These are phyloP conservation scores for Salmo trutta DNA, from an alignment of 2,797 vertebrate genomes.

Conservation along the genomic window DNA sequence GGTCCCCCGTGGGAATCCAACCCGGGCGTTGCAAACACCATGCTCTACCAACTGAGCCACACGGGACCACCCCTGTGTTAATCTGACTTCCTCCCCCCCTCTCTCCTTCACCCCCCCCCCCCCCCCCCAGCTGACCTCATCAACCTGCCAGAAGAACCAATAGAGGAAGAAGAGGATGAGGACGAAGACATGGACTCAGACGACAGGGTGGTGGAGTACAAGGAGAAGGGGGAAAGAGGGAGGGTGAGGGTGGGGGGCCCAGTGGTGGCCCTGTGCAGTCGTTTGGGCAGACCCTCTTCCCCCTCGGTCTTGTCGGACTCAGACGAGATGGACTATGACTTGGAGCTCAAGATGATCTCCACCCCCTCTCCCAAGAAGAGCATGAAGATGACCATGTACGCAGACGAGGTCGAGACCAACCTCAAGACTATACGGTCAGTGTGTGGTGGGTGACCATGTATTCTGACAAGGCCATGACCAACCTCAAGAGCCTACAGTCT, in stretches of 20 bases:
- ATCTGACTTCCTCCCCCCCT: neutral
- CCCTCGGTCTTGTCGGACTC: conserved; percentile 85
- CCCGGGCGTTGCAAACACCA: too few relatives aligned
- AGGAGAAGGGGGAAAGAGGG: conserved; percentile 70
- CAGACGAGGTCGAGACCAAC: conserved; percentile 91
- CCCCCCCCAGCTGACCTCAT: conserved; percentile 83
- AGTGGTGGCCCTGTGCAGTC: conserved; percentile 59
- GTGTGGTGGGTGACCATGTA: conserved; percentile 37
- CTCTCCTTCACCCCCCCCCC: neutral
- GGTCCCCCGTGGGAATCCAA: too few relatives aligned
- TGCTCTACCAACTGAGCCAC: too few relatives aligned
- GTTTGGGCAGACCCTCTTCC: conserved; percentile 69
- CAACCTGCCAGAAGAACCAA: conserved; percentile 94
- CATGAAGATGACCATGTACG: conserved; percentile 99
- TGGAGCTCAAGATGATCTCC: conserved; percentile 98
- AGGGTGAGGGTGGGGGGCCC: conserved; percentile 76
- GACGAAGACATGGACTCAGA: conserved; percentile 97
- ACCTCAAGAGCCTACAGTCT: conserved; percentile 92
- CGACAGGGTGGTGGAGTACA: conserved; percentile 93
- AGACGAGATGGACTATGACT: conserved; percentile 98
- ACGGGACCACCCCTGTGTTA: neutral
- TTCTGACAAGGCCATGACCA: conserved; percentile 61
- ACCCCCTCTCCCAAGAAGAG: conserved; percentile 96
- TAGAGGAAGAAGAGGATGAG: conserved; percentile 94
- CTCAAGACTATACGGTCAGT: conserved; percentile 90